Conservation (phyloP, 2,888 invertebrate genomes). For the Drosophila infuscata region DNA sequence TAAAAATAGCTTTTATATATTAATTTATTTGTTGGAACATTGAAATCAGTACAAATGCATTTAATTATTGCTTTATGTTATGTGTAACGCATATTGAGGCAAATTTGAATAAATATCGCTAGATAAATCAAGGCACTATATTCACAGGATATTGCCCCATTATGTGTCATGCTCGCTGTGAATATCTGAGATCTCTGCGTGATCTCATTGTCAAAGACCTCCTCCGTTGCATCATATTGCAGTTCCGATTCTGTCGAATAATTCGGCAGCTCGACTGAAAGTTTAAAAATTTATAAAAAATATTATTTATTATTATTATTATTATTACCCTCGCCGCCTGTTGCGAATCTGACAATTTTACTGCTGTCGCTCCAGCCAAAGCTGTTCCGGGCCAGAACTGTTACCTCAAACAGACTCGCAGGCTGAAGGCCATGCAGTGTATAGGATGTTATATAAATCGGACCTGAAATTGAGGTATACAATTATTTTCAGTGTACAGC, state of each 20-base stretch:
- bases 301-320: background rate
- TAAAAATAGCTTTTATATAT: constrained; percentile 3
- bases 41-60: constrained; percentile 51
- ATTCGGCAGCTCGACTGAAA: constrained; percentile 83
- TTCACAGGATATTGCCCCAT: constrained; percentile 12
- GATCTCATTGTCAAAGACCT: constrained; percentile 75
- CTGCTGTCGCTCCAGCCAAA: constrained; percentile 95
- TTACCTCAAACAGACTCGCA: constrained; percentile 91
- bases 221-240: constrained; percentile 72
- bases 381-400: constrained; percentile 92
- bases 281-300: background rate
- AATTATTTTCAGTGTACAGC: background rate
- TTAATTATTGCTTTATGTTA: constrained; percentile 7
- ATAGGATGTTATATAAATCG: constrained; percentile 91
- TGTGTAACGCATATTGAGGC: constrained; percentile 21
- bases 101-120: constrained; percentile 31
- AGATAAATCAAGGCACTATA: constrained; percentile 26
- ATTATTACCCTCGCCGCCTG: constrained; percentile 89
- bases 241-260: constrained; percentile 84
- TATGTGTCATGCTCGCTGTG: constrained; percentile 64
- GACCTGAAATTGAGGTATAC: constrained; percentile 85
- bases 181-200: constrained; percentile 69
- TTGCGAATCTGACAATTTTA: constrained; percentile 90
- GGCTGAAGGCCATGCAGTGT: constrained; percentile 90
- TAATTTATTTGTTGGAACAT: constrained; percentile 48